phyloP scores from a whole-genome alignment of 2,113 vertebrate species.

The Mastomys coucha region DNA sequence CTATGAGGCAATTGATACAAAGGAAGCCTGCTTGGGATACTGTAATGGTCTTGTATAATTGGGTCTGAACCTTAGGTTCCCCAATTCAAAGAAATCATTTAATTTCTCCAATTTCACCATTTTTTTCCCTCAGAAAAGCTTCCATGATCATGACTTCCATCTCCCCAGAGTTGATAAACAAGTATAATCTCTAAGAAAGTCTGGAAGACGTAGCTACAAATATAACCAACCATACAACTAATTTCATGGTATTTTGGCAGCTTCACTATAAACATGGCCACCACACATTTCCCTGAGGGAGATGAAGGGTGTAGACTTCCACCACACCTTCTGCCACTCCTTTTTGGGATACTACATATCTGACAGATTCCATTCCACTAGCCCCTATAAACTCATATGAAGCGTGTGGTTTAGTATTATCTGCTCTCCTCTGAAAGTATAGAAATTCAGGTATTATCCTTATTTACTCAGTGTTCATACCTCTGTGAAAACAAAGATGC shows the following conservation, averaged over 20 bases:
- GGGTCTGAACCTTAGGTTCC: neutral
- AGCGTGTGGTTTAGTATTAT: neutral
- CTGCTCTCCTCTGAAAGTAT: neutral
- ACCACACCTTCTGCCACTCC: neutral
- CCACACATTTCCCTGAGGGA: neutral
- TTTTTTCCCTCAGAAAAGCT: neutral
- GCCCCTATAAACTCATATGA: neutral
- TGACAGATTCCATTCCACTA: neutral
- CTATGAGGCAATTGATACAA: neutral
- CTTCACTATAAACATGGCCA: neutral
- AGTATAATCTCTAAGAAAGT: neutral
- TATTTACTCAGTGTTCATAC: neutral
- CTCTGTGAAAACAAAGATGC: neutral
- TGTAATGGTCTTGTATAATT: neutral
- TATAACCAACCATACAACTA: neutral
- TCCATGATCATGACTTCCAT: neutral
- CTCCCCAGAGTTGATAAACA: neutral
- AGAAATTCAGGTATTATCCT: neutral
- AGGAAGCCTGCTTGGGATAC: neutral
- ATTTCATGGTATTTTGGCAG: constrained; percentile 7
- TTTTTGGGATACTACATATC: neutral
- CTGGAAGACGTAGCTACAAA: neutral
- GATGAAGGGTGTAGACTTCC: neutral
- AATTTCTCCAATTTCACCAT: neutral
- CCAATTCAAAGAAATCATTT: neutral